A percentile compares a stretch with the other conserved stretches of the same genome.
Conservation (phyloP, 2,113 vertebrate species). For the Platycercus adscitus region DNA sequence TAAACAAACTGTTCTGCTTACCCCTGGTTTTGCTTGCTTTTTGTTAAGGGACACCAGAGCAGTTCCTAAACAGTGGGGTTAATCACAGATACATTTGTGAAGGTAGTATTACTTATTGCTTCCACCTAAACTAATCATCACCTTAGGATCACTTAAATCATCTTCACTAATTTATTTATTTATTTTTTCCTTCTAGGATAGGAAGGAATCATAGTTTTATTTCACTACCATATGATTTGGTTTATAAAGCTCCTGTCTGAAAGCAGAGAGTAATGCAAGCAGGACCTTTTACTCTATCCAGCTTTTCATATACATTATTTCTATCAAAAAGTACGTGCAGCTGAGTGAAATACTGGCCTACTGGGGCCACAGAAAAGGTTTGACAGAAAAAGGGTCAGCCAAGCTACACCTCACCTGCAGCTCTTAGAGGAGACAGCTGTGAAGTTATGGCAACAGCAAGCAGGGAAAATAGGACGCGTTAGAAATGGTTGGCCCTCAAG, state of each 20-base stretch:
- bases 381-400: slow-evolving; percentile 15
- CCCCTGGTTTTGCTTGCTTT: background rate
- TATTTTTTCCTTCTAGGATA: background rate
- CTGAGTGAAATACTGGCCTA: background rate
- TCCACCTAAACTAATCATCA: background rate
- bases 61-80: background rate
- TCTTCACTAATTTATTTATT: background rate
- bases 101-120: background rate
- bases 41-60: background rate
- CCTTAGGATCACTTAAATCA: background rate
- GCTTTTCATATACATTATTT: background rate
- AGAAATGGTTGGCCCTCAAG: slow-evolving; percentile 11
- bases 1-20: background rate
- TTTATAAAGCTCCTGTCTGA: background rate
- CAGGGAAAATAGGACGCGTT: background rate
- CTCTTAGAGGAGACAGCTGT: slow-evolving; percentile 24
- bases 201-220: background rate
- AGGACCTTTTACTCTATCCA: background rate
- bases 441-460: background rate
- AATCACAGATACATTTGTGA: background rate
- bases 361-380: background rate
- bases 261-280: background rate
- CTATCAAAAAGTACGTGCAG: background rate
- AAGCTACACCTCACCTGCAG: slow-evolving; percentile 56
- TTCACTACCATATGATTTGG: background rate